phyloP scores from a whole-genome alignment of 2,888 invertebrate genomes.

The Pteria penguin region DNA sequence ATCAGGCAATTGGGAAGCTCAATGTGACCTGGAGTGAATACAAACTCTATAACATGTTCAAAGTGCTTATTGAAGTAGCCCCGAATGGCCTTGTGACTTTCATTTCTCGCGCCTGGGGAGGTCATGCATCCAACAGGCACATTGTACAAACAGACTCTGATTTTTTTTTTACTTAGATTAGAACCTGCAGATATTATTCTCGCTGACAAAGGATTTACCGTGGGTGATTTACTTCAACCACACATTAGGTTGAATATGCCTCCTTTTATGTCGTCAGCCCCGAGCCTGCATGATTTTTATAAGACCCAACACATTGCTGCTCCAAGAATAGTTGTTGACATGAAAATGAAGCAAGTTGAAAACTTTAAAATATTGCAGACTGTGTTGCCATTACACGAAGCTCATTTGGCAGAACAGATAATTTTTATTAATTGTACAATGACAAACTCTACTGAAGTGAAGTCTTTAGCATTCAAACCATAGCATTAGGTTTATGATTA shows the following conservation, averaged over 20 bases:
- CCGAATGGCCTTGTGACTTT: conserved; percentile 44
- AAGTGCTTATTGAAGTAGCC: conserved; percentile 5
- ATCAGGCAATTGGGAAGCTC: background rate
- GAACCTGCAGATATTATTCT: conserved; percentile 29
- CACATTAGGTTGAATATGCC: conserved; percentile 42
- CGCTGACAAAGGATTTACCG: conserved; percentile 48
- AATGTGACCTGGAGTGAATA: conserved; percentile 27
- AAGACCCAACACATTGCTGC: conserved; percentile 37
- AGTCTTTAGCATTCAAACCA: no score
- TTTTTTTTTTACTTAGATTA: conserved; percentile 26
- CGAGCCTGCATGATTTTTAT: no score
- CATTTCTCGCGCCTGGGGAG: conserved; percentile 45
- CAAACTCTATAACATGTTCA: conserved; percentile 16
- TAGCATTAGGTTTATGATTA: no score
- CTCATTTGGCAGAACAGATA: conserved; percentile 40
- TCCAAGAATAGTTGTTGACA: conserved; percentile 40
- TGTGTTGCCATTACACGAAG: conserved; percentile 32
- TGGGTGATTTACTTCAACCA: conserved; percentile 38
- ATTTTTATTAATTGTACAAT: conserved; percentile 30
- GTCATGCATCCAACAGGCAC: conserved; percentile 39
- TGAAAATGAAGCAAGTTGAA: conserved; percentile 48
- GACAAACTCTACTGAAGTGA: no score
- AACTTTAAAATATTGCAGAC: conserved; percentile 36
- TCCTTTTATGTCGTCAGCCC: conserved; percentile 25
- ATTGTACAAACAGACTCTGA: conserved; percentile 32